Conservation (phyloP, 2,113 vertebrate species). For the Cyrtonyx montezumae region DNA sequence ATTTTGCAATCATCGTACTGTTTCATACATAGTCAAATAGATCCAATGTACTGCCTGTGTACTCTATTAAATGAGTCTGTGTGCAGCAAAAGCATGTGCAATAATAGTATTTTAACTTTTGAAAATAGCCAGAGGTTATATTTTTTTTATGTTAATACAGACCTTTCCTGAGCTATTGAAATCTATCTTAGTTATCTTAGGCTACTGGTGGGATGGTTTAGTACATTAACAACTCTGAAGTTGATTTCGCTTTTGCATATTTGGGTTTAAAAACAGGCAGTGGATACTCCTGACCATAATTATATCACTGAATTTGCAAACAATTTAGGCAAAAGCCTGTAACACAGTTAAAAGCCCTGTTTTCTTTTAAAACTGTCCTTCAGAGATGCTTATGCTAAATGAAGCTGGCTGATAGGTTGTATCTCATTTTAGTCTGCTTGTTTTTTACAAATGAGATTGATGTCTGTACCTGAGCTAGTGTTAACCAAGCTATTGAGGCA, state of each 20-base stretch:
- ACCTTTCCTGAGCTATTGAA: constrained; percentile 42
- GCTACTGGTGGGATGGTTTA: background rate
- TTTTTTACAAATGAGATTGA: background rate
- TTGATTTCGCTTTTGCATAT: background rate
- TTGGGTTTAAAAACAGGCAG: background rate
- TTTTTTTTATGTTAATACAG: constrained; percentile 18
- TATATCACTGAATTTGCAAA: background rate
- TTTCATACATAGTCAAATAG: background rate
- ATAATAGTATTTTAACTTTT: background rate
- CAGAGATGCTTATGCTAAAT: background rate
- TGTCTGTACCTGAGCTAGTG: background rate
- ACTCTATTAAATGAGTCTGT: background rate
- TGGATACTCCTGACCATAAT: background rate
- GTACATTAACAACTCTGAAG: background rate
- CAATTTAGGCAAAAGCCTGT: background rate
- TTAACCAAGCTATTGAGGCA: background rate
- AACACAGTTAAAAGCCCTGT: background rate
- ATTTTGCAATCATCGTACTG: background rate
- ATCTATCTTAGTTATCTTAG: background rate
- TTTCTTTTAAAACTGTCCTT: background rate
- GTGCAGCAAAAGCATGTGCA: background rate
- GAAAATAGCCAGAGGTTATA: background rate
- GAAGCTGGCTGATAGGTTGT: background rate
- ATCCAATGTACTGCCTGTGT: background rate
- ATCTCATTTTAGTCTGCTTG: background rate